These are phyloP conservation scores for Corythucha ciliata DNA, from an alignment of 2,888 invertebrate genomes.

Conservation along the genomic window DNA sequence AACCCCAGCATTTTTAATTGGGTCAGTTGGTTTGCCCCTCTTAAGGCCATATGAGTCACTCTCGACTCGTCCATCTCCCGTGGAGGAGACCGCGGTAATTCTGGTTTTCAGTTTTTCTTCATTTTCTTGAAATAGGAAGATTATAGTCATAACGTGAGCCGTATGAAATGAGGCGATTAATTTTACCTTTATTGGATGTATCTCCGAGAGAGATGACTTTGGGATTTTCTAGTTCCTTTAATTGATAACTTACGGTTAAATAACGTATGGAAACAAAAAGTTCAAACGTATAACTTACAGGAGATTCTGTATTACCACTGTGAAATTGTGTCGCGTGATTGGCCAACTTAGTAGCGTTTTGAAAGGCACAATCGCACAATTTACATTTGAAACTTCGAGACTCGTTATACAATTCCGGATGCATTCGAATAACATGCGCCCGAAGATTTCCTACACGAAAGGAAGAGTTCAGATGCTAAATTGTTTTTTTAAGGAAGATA, in stretches of 20 bases:
- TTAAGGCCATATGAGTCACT: too few relatives aligned
- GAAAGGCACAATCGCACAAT: slow-evolving; percentile 58
- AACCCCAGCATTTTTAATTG: too few relatives aligned
- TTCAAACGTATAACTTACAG: too few relatives aligned
- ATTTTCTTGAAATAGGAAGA: slow-evolving; percentile 26
- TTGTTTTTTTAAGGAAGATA: slow-evolving; percentile 7
- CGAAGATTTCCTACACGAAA: slow-evolving; percentile 46
- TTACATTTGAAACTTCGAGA: slow-evolving; percentile 51
- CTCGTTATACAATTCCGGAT: slow-evolving; percentile 48
- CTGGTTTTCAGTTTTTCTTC: slow-evolving; percentile 20
- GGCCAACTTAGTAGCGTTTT: slow-evolving; percentile 43
- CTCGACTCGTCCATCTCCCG: too few relatives aligned
- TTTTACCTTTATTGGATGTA: slow-evolving; percentile 31
- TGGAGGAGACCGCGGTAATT: too few relatives aligned
- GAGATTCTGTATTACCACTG: too few relatives aligned
- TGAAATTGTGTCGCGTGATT: slow-evolving; percentile 54
- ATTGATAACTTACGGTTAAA: too few relatives aligned
- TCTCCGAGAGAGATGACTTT: too few relatives aligned
- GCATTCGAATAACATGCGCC: slow-evolving; percentile 53
- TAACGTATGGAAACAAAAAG: too few relatives aligned
- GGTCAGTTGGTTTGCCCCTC: too few relatives aligned
- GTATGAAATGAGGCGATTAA: background rate
- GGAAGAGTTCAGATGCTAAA: background rate
- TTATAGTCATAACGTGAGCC: background rate
- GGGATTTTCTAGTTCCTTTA: too few relatives aligned